A percentile compares a stretch with the other conserved stretches of the same genome.
Conservation (phyloP, 2,888 invertebrate genomes). For the Neria commutata region DNA sequence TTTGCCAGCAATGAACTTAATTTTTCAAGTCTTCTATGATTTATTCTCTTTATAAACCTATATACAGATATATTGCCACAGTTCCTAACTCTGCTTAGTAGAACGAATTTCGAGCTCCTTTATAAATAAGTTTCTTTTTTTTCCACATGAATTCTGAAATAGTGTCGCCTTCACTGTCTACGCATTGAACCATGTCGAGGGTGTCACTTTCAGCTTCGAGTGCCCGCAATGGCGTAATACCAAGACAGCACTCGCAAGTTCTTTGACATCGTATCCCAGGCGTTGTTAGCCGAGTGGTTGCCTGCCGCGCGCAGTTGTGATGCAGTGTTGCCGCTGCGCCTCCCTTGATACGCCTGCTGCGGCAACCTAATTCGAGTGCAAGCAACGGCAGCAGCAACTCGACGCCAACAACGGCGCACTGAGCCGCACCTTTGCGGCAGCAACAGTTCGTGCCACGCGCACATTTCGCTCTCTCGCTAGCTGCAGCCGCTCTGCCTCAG, state of each 20-base stretch:
- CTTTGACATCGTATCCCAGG: slow-evolving; percentile 12
- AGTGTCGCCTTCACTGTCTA: too few species aligned
- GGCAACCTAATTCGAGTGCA: slow-evolving; percentile 27
- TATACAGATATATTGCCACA: too few species aligned
- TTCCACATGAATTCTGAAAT: too few species aligned
- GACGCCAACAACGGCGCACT: not conserved
- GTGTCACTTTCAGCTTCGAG: slow-evolving; percentile 37
- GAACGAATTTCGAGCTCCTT: too few species aligned
- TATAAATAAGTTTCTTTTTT: too few species aligned
- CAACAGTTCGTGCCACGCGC: not conserved
- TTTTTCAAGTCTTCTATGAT: too few species aligned
- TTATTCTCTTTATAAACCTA: too few species aligned
- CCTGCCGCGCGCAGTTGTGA: too few species aligned
- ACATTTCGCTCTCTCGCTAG: not conserved
- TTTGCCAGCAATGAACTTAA: too few species aligned
- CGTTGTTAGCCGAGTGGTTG: too few species aligned
- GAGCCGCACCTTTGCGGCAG: not conserved
- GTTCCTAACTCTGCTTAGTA: too few species aligned
- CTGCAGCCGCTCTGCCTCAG: not conserved
- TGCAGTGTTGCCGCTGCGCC: slow-evolving; percentile 23
- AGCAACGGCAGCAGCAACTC: slow-evolving; percentile 18
- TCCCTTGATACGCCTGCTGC: slow-evolving; percentile 36
- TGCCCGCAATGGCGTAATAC: too few species aligned
- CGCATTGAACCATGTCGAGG: slow-evolving; percentile 25
- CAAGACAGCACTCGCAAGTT: slow-evolving; percentile 5